phyloP scores from a whole-genome alignment of 2,113 vertebrate genomes.

The Motacilla tschutschensis region DNA sequence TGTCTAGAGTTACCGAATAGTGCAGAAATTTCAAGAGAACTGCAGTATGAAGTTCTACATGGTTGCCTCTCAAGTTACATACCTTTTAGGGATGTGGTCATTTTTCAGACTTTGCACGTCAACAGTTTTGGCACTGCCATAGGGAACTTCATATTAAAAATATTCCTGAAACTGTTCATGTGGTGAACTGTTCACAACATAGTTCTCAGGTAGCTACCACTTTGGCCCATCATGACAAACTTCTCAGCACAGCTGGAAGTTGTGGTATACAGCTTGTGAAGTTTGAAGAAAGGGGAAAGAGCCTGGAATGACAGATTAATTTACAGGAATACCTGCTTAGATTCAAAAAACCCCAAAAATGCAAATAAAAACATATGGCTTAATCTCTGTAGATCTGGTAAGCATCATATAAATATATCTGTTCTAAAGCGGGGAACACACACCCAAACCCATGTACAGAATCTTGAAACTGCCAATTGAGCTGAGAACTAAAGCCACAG shows the following conservation, averaged over 20 bases:
- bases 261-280: not conserved
- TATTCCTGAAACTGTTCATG: not conserved
- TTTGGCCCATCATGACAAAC: not conserved
- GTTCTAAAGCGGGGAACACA: not conserved
- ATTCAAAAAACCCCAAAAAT: not conserved
- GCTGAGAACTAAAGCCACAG: not conserved
- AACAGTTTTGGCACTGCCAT: not conserved
- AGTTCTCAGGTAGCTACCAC: not conserved
- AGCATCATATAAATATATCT: not conserved
- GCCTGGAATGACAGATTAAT: not conserved
- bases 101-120: not conserved
- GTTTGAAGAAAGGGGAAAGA: not conserved
- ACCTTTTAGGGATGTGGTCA: not conserved
- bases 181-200: not conserved
- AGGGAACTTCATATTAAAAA: not conserved
- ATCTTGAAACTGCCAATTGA: not conserved
- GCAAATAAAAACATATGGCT: constrained; percentile 2
- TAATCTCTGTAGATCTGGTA: not conserved
- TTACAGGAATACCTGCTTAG: not conserved
- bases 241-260: not conserved
- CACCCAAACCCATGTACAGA: not conserved
- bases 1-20: not conserved
- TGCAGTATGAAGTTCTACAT: not conserved
- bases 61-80: not conserved
- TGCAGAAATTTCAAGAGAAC: not conserved